phyloP scores from a whole-genome alignment of 2,888 invertebrate genomes.

The Hofmannophila pseudospretella region DNA sequence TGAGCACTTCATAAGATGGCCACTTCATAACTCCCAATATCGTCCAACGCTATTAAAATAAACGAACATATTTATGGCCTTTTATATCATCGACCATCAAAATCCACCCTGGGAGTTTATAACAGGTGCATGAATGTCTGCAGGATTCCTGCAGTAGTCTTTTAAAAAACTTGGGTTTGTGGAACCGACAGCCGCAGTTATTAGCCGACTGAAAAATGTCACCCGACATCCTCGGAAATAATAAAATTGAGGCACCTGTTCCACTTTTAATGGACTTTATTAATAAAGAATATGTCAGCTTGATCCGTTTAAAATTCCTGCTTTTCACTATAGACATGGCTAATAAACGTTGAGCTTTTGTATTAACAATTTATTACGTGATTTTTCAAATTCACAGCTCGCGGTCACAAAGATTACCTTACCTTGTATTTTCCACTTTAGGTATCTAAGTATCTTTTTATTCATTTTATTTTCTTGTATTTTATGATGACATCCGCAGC shows the following conservation, averaged over 20 bases:
- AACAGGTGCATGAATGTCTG: conserved; percentile 51
- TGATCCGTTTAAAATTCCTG: conserved; percentile 13
- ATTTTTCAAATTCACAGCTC: conserved; percentile 1
- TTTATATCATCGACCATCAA: neutral
- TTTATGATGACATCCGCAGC: conserved; percentile 25
- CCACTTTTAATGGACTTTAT: conserved; percentile 30
- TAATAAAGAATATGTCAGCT: conserved; percentile 30
- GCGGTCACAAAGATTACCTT: neutral
- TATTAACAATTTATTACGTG: neutral
- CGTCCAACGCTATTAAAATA: no score
- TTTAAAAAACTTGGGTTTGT: conserved; percentile 56
- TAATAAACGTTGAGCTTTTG: no score
- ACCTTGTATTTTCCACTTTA: no score
- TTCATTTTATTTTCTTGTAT: conserved; percentile 9
- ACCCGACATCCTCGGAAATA: conserved; percentile 56
- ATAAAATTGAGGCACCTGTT: conserved; percentile 52
- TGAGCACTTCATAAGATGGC: no score
- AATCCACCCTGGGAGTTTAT: conserved; percentile 21
- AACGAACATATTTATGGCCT: no score
- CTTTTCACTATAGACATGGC: no score
- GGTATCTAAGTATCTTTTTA: no score
- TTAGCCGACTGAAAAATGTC: conserved; percentile 69
- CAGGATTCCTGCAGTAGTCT: conserved; percentile 44
- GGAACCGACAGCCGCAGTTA: conserved; percentile 39
- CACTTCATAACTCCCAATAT: no score